Evolutionary conservation across 1,140 invertebrate genomes (phyloP).

Genomic region (Saccostrea echinata): DNA sequence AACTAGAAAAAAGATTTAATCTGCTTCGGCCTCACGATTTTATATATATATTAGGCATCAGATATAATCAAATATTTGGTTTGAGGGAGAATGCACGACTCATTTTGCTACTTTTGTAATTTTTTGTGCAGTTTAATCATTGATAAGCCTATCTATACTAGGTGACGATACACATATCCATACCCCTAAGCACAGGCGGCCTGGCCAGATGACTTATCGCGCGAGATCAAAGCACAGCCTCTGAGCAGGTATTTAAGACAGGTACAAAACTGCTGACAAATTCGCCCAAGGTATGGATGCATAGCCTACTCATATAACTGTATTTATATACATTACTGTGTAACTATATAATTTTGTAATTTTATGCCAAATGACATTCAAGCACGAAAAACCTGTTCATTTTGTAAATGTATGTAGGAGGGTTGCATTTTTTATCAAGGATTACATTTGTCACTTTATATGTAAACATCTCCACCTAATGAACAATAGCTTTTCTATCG

Average conservation of each 20-base stretch:
- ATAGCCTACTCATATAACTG: background rate
- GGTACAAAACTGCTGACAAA: background rate
- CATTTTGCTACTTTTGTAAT: background rate
- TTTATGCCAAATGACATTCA: background rate
- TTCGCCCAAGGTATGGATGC: background rate
- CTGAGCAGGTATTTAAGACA: conserved; percentile 28
- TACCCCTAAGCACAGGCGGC: conserved; percentile 23
- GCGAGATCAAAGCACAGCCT: conserved; percentile 18
- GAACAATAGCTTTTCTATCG: background rate
- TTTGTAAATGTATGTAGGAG: conserved; percentile 8
- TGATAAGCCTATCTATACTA: background rate
- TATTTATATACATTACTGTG: background rate
- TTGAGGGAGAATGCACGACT: conserved; percentile 15
- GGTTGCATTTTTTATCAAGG: background rate
- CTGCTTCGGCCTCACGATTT: background rate
- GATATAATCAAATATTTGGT: background rate
- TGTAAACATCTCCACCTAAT: background rate
- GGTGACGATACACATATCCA: background rate
- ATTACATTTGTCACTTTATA: background rate
- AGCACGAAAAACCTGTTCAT: background rate
- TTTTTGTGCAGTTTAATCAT: conserved; percentile 2
- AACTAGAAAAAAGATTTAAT: background rate
- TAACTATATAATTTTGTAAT: background rate
- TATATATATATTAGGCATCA: background rate
- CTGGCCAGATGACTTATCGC: conserved; percentile 20